These are phyloP conservation scores for Grantiella picta DNA, from an alignment of 2,113 vertebrate genomes.

Conservation along the genomic window DNA sequence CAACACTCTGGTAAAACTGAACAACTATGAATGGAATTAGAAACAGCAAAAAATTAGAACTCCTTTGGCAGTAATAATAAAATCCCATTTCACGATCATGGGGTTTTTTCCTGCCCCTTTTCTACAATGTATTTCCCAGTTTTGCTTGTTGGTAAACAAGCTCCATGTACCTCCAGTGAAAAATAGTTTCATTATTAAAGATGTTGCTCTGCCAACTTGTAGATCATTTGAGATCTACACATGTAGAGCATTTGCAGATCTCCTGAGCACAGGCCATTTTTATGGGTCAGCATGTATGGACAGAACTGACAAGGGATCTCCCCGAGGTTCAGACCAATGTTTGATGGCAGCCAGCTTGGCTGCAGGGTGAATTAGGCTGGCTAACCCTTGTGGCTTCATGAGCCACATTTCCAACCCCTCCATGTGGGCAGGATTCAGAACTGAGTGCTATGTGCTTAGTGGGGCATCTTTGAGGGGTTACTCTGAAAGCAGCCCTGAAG, in stretches of 20 bases:
- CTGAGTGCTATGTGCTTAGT: neutral
- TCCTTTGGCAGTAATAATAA: neutral
- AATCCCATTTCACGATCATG: neutral
- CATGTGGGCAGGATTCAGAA: neutral
- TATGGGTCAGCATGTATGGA: neutral
- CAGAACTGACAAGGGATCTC: neutral
- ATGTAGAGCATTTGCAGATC: neutral
- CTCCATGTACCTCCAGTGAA: neutral
- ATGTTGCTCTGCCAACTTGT: neutral
- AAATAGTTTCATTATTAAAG: neutral
- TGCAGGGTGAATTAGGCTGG: neutral
- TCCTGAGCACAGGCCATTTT: neutral
- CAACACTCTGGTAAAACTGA: neutral
- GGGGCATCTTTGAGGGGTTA: neutral
- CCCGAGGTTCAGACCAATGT: neutral
- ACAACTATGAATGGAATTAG: neutral
- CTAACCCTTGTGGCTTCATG: fast-evolving
- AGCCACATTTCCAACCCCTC: neutral
- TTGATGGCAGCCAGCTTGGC: neutral
- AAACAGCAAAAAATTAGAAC: neutral
- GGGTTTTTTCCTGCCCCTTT: fast-evolving
- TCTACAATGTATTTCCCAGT: neutral
- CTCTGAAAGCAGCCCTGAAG: neutral
- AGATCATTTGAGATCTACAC: neutral
- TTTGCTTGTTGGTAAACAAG: neutral